These are phyloP conservation scores for Triplophysa dalaica DNA, from an alignment of 2,113 vertebrate genomes.

Conservation along the genomic window DNA sequence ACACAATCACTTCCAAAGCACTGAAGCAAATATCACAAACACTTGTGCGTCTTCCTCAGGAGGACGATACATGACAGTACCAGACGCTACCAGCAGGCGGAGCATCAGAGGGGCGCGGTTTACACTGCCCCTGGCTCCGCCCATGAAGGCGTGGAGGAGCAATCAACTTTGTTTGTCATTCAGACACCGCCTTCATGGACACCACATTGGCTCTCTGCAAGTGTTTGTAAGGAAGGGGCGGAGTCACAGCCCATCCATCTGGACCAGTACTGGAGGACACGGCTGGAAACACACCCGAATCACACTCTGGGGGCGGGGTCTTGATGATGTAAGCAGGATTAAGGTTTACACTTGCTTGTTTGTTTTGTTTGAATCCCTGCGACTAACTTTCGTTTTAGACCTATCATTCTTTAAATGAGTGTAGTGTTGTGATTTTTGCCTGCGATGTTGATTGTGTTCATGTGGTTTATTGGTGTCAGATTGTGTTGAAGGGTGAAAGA, in stretches of 20 bases:
- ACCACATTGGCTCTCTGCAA: constrained; percentile 80
- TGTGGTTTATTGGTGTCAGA: constrained; percentile 61
- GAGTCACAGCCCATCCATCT: constrained; percentile 71
- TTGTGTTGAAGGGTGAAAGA: constrained; percentile 81
- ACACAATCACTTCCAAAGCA: no score
- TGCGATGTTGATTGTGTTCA: background rate
- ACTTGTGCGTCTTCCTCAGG: constrained; percentile 69
- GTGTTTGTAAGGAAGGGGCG: constrained; percentile 77
- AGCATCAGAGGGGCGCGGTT: constrained; percentile 76
- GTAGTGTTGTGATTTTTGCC: no score
- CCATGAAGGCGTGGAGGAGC: constrained; percentile 50
- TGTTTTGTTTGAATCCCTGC: no score
- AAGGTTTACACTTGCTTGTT: no score
- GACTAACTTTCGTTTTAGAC: no score
- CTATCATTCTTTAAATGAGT: background rate
- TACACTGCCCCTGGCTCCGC: constrained; percentile 68
- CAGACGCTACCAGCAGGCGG: constrained; percentile 67
- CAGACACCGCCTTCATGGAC: constrained; percentile 80
- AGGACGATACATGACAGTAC: constrained; percentile 80
- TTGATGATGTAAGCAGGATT: constrained; percentile 85
- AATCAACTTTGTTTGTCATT: constrained; percentile 84
- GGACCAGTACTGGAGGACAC: constrained; percentile 85
- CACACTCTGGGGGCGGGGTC: constrained; percentile 78
- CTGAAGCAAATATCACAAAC: no score
- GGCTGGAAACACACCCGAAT: constrained; percentile 90